A percentile compares a stretch with the other conserved stretches of the same genome.
Evolutionary conservation across 37 sponge, comb jelly and placozoan species (phyloP).

Genomic region (Tethya wilhelma): DNA sequence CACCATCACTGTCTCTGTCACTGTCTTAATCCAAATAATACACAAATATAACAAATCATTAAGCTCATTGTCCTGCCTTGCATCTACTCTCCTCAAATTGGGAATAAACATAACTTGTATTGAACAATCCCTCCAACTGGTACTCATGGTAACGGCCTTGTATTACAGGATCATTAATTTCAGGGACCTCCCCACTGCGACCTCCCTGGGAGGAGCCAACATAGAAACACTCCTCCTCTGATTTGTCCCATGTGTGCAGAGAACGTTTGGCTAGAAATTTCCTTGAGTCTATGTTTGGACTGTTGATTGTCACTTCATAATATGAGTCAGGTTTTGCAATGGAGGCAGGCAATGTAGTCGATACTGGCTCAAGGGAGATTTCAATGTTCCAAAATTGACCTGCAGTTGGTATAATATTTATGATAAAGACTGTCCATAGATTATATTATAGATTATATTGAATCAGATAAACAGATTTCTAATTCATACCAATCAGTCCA

Average conservation of each 20-base stretch:
- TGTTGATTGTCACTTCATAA: constrained; percentile 2
- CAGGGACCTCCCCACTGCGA: constrained; percentile 3
- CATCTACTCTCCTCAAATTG: constrained; percentile 15
- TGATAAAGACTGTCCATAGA: not conserved
- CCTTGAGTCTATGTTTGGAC: not conserved
- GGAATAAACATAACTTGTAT: not conserved
- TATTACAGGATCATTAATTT: constrained; percentile 48
- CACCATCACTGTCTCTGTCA: too few relatives aligned
- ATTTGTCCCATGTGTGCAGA: constrained; percentile 27
- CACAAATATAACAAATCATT: too few relatives aligned
- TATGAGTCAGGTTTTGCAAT: not conserved
- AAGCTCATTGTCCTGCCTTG: too few relatives aligned
- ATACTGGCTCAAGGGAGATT: constrained; percentile 29
- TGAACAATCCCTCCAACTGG: not conserved
- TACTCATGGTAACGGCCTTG: constrained; percentile 46
- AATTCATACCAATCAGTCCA: constrained; percentile 75
- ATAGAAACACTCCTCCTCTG: constrained; percentile 33
- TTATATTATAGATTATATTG: too few relatives aligned
- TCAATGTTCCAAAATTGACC: constrained; percentile 86
- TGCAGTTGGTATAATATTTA: not conserved
- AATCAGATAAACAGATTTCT: not conserved
- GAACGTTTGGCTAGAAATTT: constrained; percentile 30
- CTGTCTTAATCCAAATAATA: too few relatives aligned
- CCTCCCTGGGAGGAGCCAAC: constrained; percentile 59
- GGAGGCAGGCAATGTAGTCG: not conserved